Base-by-base conservation (phyloP, 1,140 invertebrate genomes). In the Lysiphlebus fabarum region DNA sequence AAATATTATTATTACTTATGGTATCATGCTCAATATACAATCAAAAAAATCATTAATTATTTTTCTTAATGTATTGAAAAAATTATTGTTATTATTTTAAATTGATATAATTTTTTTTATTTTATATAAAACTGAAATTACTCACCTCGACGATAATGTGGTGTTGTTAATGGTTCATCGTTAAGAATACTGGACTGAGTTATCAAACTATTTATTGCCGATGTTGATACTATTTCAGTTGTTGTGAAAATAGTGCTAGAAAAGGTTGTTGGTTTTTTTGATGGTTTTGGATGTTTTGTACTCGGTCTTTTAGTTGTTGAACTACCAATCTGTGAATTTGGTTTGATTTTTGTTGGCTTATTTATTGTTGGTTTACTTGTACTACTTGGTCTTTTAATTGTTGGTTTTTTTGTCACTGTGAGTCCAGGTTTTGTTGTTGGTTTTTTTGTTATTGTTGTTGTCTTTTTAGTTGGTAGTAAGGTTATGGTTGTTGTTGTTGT, bases 401-500 rank as follows among this genome's bases (percentile, higher is more conserved):
- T 83, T 5, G 79, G 75, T 3, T 11, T n/a, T 37, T 9, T 10
- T 4, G 55, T 54, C 6, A 44, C 41, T 44, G 7, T 41, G 7
- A n/a, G n/a, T n/a, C n/a, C n/a, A n/a, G 53, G 33, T 12, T 49
- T 38, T 48, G 34, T 58, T 17, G 56, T 57, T 10, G 61, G 62
- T 45, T 54, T 55, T 56, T 41, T 58, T 8, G 64, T 72, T 0
- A 74, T 67, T 4, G 40, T 51, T 10, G 54, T 59, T 1, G 82
- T 82, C 49, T 75, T 80, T 59, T 79, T 80, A 6, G 81, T 80
- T 1, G 79, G 67, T 2, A 82, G 78, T 47, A 72, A 78, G n/a
- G n/a, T n/a, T n/a, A n/a, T n/a, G 6, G 62, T 67, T 10, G 68
- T 62, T 63, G 10, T 11, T 11, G 12, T 38, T 12, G 17, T 26